Percentiles rank a stretch among this genome's conserved stretches.
Evolutionary conservation across 1,140 invertebrate genomes (phyloP).

Genomic region (silkworm (Bombyx mori)): ASM3026992v2 NC_085132.1:7276501-7277000

Average conservation of each 20-base stretch:
- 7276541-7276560: not conserved
- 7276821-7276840: constrained; percentile 26
- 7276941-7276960: constrained; percentile 35
- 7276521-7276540: constrained; percentile 8
- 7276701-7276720: constrained; percentile 71
- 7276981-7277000: constrained; percentile 64
- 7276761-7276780: constrained; percentile 61
- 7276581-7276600: no score
- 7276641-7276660: not conserved
- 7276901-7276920: constrained; percentile 20
- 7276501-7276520: constrained; percentile 72
- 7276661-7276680: constrained; percentile 11
- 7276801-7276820: constrained; percentile 57
- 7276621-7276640: no score
- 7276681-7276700: constrained; percentile 59
- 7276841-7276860: not conserved
- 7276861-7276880: not conserved
- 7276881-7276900: not conserved
- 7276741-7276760: constrained; percentile 71
- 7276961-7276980: constrained; percentile 68
- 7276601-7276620: no score
- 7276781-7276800: constrained; percentile 32
- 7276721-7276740: constrained; percentile 66
- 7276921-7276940: constrained; percentile 27
- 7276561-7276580: no score